phyloP scores from a whole-genome alignment of 1,140 invertebrate genomes.

The Metaphire vulgaris region DNA sequence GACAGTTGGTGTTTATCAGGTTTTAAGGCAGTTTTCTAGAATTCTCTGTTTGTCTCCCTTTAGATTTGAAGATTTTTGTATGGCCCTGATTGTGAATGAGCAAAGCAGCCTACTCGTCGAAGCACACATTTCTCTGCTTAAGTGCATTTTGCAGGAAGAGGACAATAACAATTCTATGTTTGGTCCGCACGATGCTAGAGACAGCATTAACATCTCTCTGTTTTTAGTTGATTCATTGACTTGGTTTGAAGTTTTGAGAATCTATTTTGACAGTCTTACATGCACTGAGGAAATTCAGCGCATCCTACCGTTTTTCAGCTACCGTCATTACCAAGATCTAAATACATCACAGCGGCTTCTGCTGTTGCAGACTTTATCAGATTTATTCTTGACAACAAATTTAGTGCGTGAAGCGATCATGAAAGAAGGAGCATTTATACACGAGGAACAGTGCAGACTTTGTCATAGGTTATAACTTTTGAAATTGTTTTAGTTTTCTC shows the following conservation, averaged over 20 bases:
- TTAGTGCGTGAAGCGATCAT: slow-evolving; percentile 83
- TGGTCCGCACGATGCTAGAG: slow-evolving; percentile 90
- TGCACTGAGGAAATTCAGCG: slow-evolving; percentile 18
- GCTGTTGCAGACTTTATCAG: slow-evolving; percentile 82
- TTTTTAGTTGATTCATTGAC: slow-evolving; percentile 88
- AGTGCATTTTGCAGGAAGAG: slow-evolving; percentile 84
- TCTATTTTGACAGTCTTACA: slow-evolving; percentile 63
- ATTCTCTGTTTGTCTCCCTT: slow-evolving; percentile 85
- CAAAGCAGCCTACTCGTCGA: slow-evolving; percentile 82
- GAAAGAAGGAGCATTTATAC: slow-evolving; percentile 82
- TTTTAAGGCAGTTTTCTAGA: slow-evolving; percentile 82
- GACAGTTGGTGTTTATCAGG: slow-evolving; percentile 70
- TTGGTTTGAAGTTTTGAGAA: slow-evolving; percentile 82
- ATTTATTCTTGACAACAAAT: slow-evolving; percentile 89
- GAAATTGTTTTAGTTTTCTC: too few species aligned
- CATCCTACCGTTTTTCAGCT: slow-evolving; percentile 61
- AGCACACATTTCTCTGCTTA: slow-evolving; percentile 84
- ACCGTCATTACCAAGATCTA: slow-evolving; percentile 37
- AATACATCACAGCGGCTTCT: slow-evolving; percentile 77
- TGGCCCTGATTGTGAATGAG: slow-evolving; percentile 81
- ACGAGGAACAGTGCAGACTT: slow-evolving; percentile 89
- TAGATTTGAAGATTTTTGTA: slow-evolving; percentile 91
- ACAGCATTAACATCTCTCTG: slow-evolving; percentile 85
- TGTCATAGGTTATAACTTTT: slow-evolving; percentile 76
- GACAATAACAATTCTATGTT: slow-evolving; percentile 90